A percentile compares a stretch with the other conserved stretches of the same genome.
Evolutionary conservation across 2,888 invertebrate species (phyloP).

Genomic region (Lapara coniferarum): DNA sequence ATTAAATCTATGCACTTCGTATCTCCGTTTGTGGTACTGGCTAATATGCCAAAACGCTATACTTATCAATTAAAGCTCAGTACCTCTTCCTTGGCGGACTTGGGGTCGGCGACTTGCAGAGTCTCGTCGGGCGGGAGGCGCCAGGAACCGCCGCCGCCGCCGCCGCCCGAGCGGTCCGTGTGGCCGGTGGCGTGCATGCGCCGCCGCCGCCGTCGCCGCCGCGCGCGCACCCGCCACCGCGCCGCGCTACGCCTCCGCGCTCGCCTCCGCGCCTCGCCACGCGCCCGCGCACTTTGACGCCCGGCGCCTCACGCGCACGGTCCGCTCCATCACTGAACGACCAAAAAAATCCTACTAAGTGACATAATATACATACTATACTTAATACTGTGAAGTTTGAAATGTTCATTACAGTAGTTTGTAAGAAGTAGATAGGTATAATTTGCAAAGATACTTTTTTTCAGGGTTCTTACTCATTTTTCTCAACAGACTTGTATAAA

Average conservation of each 20-base stretch:
- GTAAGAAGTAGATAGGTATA: too few relatives aligned
- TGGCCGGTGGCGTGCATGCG: constrained; percentile 96
- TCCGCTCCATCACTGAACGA: constrained; percentile 58
- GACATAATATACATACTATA: too few relatives aligned
- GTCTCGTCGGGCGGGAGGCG: constrained; percentile 96
- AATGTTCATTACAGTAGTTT: too few relatives aligned
- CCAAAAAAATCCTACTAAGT: constrained; percentile 18
- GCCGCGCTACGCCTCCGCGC: constrained; percentile 75
- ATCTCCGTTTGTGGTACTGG: too few relatives aligned
- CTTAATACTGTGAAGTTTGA: too few relatives aligned
- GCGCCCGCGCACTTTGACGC: constrained; percentile 45
- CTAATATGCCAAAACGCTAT: too few relatives aligned
- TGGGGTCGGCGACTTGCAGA: constrained; percentile 94
- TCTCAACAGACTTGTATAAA: too few relatives aligned
- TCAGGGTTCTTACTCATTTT: too few relatives aligned
- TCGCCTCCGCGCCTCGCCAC: constrained; percentile 64
- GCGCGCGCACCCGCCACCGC: constrained; percentile 85
- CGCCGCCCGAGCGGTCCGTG: constrained; percentile 91
- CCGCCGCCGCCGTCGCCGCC: constrained; percentile 82
- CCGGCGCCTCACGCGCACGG: constrained; percentile 50
- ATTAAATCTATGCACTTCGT: too few relatives aligned
- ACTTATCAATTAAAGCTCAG: too few relatives aligned
- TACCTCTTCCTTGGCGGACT: constrained; percentile 89
- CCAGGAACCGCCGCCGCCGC: constrained; percentile 89
- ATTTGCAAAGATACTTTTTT: too few relatives aligned